Percentiles rank a stretch among this genome's conserved stretches.
Conservation (phyloP, 2,797 vertebrate species). For the Lagorchestes hirsutus region DNA sequence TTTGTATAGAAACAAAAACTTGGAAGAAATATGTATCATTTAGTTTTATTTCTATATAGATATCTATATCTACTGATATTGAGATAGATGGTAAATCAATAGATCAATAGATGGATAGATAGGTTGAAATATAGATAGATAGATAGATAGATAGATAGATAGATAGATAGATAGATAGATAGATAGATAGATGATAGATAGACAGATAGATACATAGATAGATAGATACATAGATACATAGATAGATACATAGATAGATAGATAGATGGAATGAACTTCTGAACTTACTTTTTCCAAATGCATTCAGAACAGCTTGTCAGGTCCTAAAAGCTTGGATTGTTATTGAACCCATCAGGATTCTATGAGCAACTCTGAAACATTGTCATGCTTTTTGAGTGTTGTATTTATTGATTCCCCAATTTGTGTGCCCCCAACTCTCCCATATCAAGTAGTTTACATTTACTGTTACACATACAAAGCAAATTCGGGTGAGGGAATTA, state of each 20-base stretch:
- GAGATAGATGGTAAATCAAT: not conserved
- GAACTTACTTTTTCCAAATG: not conserved
- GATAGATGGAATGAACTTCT: not conserved
- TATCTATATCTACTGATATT: no score
- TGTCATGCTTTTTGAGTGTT: no score
- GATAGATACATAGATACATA: not conserved
- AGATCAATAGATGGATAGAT: not conserved
- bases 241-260: no score
- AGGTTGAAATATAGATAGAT: not conserved
- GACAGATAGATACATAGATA: not conserved
- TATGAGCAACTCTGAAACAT: no score
- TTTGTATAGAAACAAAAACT: not conserved
- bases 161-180: not conserved
- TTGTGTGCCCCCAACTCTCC: no score
- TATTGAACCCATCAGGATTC: not conserved
- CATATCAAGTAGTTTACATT: no score
- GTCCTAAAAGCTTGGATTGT: not conserved
- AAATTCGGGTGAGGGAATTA: no score
- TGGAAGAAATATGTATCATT: not conserved
- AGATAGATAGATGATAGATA: no score
- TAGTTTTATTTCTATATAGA: no score
- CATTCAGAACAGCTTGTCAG: not conserved
- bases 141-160: not conserved
- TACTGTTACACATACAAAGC: no score
- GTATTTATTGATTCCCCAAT: no score